Evolutionary conservation across 1,140 invertebrate species (phyloP), one percentile per base, ranked within the genome.

Genomic region (Macrocentrus cingulum): DNA sequence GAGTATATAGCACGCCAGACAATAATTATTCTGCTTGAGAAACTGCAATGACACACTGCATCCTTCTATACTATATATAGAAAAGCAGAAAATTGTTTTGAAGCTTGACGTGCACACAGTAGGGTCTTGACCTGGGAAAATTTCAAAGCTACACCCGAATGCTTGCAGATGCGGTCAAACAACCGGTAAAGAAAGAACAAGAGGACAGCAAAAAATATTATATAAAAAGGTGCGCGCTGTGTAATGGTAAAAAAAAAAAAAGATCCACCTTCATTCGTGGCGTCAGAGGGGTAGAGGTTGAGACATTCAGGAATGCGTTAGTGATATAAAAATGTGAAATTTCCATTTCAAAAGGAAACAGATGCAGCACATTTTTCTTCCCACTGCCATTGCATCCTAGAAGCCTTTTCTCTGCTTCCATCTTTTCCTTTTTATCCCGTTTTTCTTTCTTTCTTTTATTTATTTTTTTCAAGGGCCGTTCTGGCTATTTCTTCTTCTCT

Each of bases 271-370:
- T n/a, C n/a, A n/a, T n/a, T n/a, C n/a, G n/a, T n/a, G n/a, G n/a
- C n/a, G n/a, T n/a, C n/a, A n/a, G n/a, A 15, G 22, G 22, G 13
- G 36, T 22, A 11, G 42, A 52, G 42, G n/a, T n/a, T n/a, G 42
- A 52, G 50, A 52, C 37, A n/a, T 16, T 32, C 23, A 13, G 3
- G 29, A 32, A 20, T 41, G 32, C 13, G 45, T 19, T 41, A 16
- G 45, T 32, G 32, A 32, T 18, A 51, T 57, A 57, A 41, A 57
- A 57, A 57, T 57, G 45, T 39, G 15, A 57, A 57, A 57, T 57
- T 57, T 57, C 45, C 55, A 57, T 57, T 49, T 57, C 55, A 57
- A 57, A 49, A 39, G 18, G 19, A 42, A 49, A 50, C 55, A 57
- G 55, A 50, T 57, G 55, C 45, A 50, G 34, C 45, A 49, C 55